These are phyloP conservation scores for Platalea minor DNA, from an alignment of 2,797 vertebrate species.

Conservation along the genomic window DNA sequence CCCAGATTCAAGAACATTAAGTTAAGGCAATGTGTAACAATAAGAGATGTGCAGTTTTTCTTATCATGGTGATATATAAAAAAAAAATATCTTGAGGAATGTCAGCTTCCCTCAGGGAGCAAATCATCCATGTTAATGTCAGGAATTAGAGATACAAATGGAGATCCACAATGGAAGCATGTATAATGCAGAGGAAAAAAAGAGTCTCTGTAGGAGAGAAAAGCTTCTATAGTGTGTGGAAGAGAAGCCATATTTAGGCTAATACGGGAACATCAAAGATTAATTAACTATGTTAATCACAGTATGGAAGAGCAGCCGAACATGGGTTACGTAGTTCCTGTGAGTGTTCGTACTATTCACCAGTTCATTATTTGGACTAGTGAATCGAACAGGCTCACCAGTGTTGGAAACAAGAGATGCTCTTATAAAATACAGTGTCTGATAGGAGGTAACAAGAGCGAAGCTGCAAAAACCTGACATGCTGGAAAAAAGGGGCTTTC, in stretches of 20 bases:
- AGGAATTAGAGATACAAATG: background rate
- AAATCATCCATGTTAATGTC: background rate
- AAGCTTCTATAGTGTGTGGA: background rate
- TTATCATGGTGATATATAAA: background rate
- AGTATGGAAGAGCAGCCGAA: background rate
- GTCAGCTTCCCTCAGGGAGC: background rate
- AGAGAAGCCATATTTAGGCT: background rate
- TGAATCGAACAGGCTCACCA: background rate
- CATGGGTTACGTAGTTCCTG: background rate
- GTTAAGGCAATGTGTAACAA: background rate
- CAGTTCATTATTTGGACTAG: background rate
- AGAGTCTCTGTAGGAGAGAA: background rate
- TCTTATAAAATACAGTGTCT: background rate
- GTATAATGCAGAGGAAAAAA: background rate
- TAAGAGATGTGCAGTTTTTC: background rate
- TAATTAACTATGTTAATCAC: background rate
- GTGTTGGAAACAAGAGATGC: background rate
- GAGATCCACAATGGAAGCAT: background rate
- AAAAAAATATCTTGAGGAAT: background rate
- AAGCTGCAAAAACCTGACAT: background rate
- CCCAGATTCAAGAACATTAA: background rate
- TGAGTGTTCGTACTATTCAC: background rate
- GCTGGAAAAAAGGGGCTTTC: background rate
- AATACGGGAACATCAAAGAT: background rate
- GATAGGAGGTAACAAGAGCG: background rate